Evolutionary conservation across 2,888 invertebrate species (phyloP), one percentile per base, ranked within the genome.

Genomic region (Atrina japonica): DNA sequence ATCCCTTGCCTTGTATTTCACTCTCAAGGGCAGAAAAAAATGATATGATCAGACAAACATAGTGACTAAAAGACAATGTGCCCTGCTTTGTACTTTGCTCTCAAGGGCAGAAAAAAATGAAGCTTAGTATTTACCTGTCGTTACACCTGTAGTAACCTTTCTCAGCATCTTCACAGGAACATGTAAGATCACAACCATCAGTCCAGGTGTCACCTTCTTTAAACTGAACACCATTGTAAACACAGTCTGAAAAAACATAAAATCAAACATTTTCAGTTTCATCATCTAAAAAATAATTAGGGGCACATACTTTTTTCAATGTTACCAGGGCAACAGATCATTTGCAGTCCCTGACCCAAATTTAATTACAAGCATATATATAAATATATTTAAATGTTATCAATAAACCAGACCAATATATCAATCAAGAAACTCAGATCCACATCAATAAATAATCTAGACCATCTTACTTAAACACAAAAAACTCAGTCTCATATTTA

Each of bases 171-270:
- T 78, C 71, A 71, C 82, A 82, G 25, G 70, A 74, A 59, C 82
- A 82, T 52, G 75, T 75, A 50, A 78, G 75, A 53, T 78, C 72
- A 68, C 82, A 82, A 1, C 80, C 82, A 64, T 82, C 82, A 14
- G 74, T 68, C 80, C 82, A 82, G 55, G 74, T 61, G 55, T 77
- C 76, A 23, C 78, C 80, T 59, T 82, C 76, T 5, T 68, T 64
- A 52, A 75, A 82, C 61, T 63, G 63, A 55, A 76, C 78, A n/a
- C 82, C 82, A 65, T 80, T 78, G 70, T 82, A 82, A 3, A 78
- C 60, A 65, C 82, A 81, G 45, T 85, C 86, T 84, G 0, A 30
- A 25, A n/a, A 43, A 53, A 40, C n/a, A 25, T n/a, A 14, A 3
- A 47, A 16, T 18, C 6, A 16, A 47, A 47, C 21, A 6, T 9